Percentiles rank a stretch among this genome's conserved stretches.
Conservation (phyloP, 2,888 invertebrate genomes). For the Myopa testacea region DNA sequence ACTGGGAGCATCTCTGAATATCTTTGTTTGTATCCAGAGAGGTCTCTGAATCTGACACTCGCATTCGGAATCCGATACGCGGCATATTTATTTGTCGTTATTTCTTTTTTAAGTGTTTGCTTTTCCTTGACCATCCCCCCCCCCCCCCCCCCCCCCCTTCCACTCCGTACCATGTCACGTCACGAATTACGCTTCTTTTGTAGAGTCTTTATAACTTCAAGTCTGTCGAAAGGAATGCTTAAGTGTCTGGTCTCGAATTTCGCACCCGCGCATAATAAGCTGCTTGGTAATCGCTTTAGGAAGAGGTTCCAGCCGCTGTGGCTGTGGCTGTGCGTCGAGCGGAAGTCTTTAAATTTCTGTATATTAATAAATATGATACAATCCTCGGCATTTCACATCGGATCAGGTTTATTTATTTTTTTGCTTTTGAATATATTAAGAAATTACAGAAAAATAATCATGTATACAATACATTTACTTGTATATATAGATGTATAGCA, state of each 20-base stretch:
- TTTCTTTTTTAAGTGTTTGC: not conserved
- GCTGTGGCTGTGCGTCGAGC: not conserved
- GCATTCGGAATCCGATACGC: not conserved
- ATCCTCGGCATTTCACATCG: not conserved
- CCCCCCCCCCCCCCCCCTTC: not conserved
- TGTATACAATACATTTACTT: no score
- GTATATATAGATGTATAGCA: no score
- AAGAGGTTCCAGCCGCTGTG: not conserved
- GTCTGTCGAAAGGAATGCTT: not conserved
- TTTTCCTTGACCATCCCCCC: not conserved
- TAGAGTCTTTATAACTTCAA: not conserved
- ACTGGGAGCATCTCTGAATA: not conserved
- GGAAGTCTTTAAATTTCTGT: not conserved
- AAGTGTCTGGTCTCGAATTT: not conserved
- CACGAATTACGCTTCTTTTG: not conserved
- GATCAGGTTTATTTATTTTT: not conserved
- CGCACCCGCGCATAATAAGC: conserved; percentile 4
- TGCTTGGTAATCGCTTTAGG: not conserved
- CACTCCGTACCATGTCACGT: not conserved
- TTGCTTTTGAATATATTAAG: not conserved
- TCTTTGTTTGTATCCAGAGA: not conserved
- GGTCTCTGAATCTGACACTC: not conserved
- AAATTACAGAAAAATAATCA: no score
- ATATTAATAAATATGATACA: not conserved
- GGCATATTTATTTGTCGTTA: not conserved